These are phyloP conservation scores for Andrena hattorfiana DNA, from an alignment of 2,888 invertebrate species.

Conservation along the genomic window DNA sequence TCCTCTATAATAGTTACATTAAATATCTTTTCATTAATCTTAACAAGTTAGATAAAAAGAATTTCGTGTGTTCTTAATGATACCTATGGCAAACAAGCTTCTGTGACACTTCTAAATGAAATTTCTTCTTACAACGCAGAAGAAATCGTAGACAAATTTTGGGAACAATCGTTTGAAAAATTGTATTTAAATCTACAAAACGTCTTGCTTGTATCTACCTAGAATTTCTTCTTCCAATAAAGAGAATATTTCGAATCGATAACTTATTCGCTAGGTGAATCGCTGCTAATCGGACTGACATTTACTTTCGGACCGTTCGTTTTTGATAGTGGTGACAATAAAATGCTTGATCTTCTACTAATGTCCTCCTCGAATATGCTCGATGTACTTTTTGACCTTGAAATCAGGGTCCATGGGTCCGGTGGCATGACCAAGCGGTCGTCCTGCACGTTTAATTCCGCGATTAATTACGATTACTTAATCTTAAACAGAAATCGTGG, in stretches of 20 bases:
- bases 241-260: not conserved
- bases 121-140: not conserved
- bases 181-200: not conserved
- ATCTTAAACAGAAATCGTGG: constrained; percentile 58
- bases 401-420: constrained; percentile 79
- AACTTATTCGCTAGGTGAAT: constrained; percentile 43
- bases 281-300: constrained; percentile 81
- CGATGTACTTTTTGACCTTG: constrained; percentile 79
- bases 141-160: not conserved
- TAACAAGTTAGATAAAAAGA: too few species aligned
- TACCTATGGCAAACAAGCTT: too few species aligned
- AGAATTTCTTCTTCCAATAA: not conserved
- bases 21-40: too few species aligned
- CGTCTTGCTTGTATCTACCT: too few species aligned
- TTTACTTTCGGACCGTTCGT: constrained; percentile 77
- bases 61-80: too few species aligned
- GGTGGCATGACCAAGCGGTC: constrained; percentile 72
- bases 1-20: too few species aligned
- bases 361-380: constrained; percentile 80
- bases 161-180: not conserved
- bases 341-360: constrained; percentile 78
- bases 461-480: constrained; percentile 61
- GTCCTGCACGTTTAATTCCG: constrained; percentile 74
- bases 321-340: constrained; percentile 78
- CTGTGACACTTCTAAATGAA: not conserved